Evolutionary conservation across 2,113 vertebrate genomes (phyloP).

Genomic region (Tenrec ecaudatus): DNA sequence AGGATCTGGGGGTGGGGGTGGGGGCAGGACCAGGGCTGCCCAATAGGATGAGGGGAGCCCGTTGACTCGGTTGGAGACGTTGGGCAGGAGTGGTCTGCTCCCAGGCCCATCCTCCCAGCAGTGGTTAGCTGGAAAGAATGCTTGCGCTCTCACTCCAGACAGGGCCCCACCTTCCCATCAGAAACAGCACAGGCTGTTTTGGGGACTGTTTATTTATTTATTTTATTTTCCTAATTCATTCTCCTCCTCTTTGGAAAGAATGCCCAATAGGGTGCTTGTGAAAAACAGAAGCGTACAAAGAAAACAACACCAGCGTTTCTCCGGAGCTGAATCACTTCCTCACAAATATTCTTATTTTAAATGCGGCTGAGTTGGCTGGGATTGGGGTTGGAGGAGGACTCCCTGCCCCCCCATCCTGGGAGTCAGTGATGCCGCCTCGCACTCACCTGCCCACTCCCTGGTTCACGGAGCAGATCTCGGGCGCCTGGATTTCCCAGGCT

Average conservation of each 20-base stretch:
- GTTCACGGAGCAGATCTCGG: background rate
- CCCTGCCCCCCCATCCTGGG: background rate
- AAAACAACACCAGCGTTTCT: background rate
- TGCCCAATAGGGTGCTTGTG: background rate
- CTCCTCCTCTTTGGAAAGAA: constrained; percentile 16
- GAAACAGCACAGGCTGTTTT: background rate
- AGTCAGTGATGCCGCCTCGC: background rate
- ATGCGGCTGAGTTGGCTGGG: background rate
- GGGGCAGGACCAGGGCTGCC: background rate
- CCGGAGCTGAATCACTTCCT: background rate
- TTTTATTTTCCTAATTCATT: background rate
- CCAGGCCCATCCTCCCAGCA: background rate
- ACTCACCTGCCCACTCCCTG: background rate
- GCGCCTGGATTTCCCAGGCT: background rate
- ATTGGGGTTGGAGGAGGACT: background rate
- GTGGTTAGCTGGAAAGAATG: background rate
- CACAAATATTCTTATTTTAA: constrained; percentile 4
- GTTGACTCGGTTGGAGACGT: background rate
- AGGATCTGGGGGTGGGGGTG: background rate
- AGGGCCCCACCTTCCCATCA: background rate
- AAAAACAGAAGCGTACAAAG: background rate
- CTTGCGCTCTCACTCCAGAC: background rate
- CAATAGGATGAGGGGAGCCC: background rate
- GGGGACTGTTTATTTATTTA: background rate
- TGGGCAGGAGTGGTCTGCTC: background rate